These are phyloP conservation scores for Lasioglossum vierecki DNA, from an alignment of 2,888 invertebrate genomes.

Conservation along the genomic window DNA sequence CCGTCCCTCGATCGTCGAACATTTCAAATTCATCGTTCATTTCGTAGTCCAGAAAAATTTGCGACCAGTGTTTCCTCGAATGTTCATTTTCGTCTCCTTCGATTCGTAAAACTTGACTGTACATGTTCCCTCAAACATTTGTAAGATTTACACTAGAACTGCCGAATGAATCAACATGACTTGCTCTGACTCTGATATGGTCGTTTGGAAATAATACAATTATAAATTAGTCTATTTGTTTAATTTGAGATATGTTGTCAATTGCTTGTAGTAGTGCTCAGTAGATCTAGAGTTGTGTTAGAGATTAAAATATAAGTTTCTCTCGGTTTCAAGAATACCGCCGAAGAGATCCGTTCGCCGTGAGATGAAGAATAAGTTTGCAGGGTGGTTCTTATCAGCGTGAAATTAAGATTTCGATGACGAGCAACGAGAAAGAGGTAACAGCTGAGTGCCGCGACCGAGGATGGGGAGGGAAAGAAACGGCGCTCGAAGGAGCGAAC, in stretches of 20 bases:
- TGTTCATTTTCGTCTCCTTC: too few relatives aligned
- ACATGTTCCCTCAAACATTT: too few relatives aligned
- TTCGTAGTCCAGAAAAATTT: not conserved
- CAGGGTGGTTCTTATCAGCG: not conserved
- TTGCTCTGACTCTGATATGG: too few relatives aligned
- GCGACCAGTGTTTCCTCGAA: not conserved
- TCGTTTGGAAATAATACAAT: too few relatives aligned
- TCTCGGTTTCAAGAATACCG: not conserved
- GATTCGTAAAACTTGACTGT: too few relatives aligned
- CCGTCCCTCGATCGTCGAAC: not conserved
- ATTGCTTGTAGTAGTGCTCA: too few relatives aligned
- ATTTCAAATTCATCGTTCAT: not conserved
- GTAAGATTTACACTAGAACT: too few relatives aligned
- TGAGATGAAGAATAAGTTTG: not conserved
- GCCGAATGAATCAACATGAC: too few relatives aligned
- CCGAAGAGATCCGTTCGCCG: not conserved
- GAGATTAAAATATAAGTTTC: not conserved
- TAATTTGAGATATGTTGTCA: too few relatives aligned
- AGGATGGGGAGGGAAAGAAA: not conserved
- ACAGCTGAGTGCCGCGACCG: not conserved
- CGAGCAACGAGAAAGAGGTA: not conserved
- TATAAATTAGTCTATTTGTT: too few relatives aligned
- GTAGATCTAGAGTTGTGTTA: too few relatives aligned
- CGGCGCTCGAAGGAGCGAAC: slow-evolving; percentile 10
- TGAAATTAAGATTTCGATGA: slow-evolving; percentile 8